Base-by-base conservation (phyloP, 2,797 vertebrate species). In the Rallus crepitans region DNA sequence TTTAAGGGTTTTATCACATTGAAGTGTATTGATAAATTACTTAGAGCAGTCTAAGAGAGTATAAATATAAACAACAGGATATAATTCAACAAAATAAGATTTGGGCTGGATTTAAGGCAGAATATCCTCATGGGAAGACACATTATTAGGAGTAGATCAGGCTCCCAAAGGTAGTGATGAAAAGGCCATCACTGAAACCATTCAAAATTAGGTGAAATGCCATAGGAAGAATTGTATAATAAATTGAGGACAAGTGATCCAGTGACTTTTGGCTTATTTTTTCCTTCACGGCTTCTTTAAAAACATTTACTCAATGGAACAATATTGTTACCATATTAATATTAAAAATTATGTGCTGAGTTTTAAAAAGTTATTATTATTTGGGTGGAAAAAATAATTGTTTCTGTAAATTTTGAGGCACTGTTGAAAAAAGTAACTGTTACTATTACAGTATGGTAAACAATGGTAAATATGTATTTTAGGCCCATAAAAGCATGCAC, bases 401-500 rank as follows among this genome's bases (percentile, higher is more conserved):
- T 19, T 55, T 70, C 20, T 45, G 56, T 20, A 71, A 30, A 42
- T 90, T 84, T 52, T 68, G 21, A 78, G 33, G 13, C 69, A 39
- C 23, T 27, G n/a, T 48, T 95, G 77, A 75, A 90, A 69, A 78
- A 35, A 35, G 21, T 64, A 57, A 27, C 57, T 83, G 28, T 61
- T 94, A 6, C 63, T 85, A 28, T 60, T 66, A 45, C 37, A 82
- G 87, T 42, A 13, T 70, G 28, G n/a, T 79, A 76, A 82, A 73
- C 83, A 87, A 52, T 69, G 50, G 71, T 91, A 86, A 90, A 86
- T 73, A 84, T 30, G 79, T 82, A 83, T 81, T 94, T 77, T 47
- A 50, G 80, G 84, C 77, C 87, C 61, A 86, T 75, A 55, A 96
- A 91, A 94, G 82, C 83, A 96, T 96, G 96, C 94, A 83, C 76